Evolutionary conservation across 2,797 vertebrate species (phyloP).

Genomic region (Etheostoma perlongum): DNA sequence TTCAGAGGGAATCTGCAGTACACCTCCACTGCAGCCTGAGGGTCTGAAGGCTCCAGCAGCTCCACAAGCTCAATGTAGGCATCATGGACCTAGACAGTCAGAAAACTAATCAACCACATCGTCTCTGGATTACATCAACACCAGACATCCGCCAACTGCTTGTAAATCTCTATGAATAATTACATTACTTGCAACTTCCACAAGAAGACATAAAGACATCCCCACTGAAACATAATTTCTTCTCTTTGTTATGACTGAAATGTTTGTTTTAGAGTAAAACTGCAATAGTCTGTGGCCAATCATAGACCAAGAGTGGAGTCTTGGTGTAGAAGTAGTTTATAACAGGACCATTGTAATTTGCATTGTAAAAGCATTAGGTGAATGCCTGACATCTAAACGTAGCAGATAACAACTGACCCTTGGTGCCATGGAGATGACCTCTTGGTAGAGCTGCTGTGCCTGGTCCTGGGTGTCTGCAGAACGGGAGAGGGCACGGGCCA

Average conservation of each 20-base stretch:
- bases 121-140: conserved; percentile 9
- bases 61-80: conserved; percentile 79
- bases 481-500: conserved; percentile 74
- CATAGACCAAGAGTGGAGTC: background rate
- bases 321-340: background rate
- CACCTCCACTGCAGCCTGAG: conserved; percentile 76
- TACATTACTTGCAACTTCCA: background rate
- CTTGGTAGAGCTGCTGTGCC: conserved; percentile 70
- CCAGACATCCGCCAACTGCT: background rate
- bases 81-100: conserved; percentile 73
- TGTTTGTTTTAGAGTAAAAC: background rate
- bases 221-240: background rate
- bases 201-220: background rate
- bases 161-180: background rate
- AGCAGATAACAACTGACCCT: conserved; percentile 56
- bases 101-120: background rate
- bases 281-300: background rate
- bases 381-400: conserved; percentile 5
- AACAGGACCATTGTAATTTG: background rate
- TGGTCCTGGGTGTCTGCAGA: conserved; percentile 61
- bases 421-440: conserved; percentile 80
- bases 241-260: background rate
- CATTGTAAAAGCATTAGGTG: background rate
- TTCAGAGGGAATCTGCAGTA: conserved; percentile 81
- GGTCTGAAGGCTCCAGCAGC: conserved; percentile 75